Base-by-base conservation (phyloP, 2,113 vertebrate species). In the Pungitius pungitius region DNA sequence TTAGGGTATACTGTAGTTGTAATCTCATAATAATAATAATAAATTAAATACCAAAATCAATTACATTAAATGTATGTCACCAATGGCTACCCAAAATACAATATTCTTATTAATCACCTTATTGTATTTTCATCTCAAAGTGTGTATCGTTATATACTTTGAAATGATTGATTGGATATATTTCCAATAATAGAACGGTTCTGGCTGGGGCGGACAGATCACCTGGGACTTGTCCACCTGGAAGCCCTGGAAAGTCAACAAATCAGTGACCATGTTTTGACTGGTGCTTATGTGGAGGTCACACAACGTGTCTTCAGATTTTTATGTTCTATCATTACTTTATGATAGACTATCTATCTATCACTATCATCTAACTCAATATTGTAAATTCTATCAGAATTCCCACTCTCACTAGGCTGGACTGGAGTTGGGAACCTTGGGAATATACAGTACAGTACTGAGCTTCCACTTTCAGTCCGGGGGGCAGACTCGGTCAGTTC, bases 381-480 rank as follows among this genome's bases (percentile, higher is more conserved):
- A 45, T 45, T 45, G 43, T 45, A 45, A 17, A 45, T 45, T 17
- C 13, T 43, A 17, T 43, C 42, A 45, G 8, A 49, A n/a, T 91
- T 96, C 69, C 93, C 94, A 51, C 82, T 95, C 81, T 92, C 95
- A 71, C 83, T 94, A 78, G 94, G 90, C 77, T 90, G 69, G 42
- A 86, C 92, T 49, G 85, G 72, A 67, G 90, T 87, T n/a, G n/a
- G n/a, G n/a, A n/a, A n/a, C n/a, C n/a, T n/a, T n/a, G n/a, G n/a
- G n/a, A n/a, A n/a, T n/a, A n/a, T n/a, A n/a, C n/a, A n/a, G n/a
- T n/a, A n/a, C n/a, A n/a, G n/a, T n/a, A n/a, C n/a, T n/a, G n/a
- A n/a, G n/a, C n/a, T n/a, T n/a, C n/a, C n/a, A n/a, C n/a, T n/a
- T n/a, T n/a, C n/a, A n/a, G n/a, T n/a, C n/a, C n/a, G n/a, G n/a